Evolutionary conservation across 2,888 invertebrate species (phyloP).

Genomic region (Euplagia quadripunctaria): DNA sequence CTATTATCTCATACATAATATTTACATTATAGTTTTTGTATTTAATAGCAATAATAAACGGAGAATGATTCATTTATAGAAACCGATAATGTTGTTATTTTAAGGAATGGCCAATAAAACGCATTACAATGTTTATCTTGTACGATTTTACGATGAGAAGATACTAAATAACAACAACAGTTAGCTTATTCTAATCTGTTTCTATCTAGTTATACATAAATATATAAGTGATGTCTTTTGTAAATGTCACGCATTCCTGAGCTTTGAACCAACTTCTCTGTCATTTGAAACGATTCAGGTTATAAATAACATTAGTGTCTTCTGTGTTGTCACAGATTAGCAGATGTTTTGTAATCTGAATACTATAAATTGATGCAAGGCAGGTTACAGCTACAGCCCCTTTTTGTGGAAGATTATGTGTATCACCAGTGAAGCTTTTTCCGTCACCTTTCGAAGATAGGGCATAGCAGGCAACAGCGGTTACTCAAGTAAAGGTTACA

Average conservation of each 20-base stretch:
- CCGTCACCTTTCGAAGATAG: no score
- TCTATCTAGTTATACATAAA: conserved; percentile 7
- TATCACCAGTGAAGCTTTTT: no score
- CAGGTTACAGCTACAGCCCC: no score
- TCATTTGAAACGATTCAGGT: conserved; percentile 18
- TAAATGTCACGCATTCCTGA: conserved; percentile 42
- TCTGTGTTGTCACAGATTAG: not conserved
- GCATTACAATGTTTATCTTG: conserved; percentile 10
- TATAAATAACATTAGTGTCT: conserved; percentile 29
- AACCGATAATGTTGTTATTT: conserved; percentile 10
- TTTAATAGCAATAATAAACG: not conserved
- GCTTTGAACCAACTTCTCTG: conserved; percentile 21
- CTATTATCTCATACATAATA: not conserved
- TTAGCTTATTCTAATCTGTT: conserved; percentile 1
- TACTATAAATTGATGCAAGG: no score
- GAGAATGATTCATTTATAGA: not conserved
- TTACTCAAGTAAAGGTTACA: no score
- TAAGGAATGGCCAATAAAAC: conserved; percentile 7
- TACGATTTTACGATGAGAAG: conserved; percentile 1
- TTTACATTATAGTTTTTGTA: not conserved
- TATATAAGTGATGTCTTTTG: conserved; percentile 16
- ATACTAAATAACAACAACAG: not conserved
- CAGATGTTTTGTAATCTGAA: no score
- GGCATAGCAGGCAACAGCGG: no score
- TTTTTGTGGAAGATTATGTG: no score